These are phyloP conservation scores for Pica pica DNA, from an alignment of 2,113 vertebrate species.

Conservation along the genomic window DNA sequence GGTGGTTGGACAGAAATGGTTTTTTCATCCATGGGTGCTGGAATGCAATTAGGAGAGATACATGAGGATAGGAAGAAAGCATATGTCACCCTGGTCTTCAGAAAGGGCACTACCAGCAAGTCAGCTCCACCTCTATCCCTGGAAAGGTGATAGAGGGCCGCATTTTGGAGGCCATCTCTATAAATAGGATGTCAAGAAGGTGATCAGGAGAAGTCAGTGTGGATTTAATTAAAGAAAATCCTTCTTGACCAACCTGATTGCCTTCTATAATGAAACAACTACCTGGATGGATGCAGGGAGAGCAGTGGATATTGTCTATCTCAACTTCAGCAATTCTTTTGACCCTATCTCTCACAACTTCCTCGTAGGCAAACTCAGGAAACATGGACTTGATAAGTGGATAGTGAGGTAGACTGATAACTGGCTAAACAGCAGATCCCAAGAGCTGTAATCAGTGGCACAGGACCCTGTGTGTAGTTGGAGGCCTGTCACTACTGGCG, in stretches of 20 bases:
- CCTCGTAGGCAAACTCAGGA: not conserved
- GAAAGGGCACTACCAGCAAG: not conserved
- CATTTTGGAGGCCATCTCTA: not conserved
- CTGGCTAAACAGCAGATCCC: not conserved
- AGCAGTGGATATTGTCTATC: not conserved
- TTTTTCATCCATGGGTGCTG: not conserved
- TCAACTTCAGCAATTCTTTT: not conserved
- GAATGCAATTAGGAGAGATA: not conserved
- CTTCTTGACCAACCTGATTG: not conserved
- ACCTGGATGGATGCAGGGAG: not conserved
- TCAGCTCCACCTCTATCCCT: not conserved
- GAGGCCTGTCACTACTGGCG: not conserved
- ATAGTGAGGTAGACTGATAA: not conserved
- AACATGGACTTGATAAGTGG: not conserved
- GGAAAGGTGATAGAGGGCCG: not conserved
- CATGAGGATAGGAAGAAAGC: not conserved
- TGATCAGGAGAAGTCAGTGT: not conserved
- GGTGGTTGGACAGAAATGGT: not conserved
- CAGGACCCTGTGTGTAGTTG: not conserved
- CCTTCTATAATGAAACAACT: not conserved
- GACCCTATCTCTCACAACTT: too few relatives aligned
- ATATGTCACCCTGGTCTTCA: not conserved
- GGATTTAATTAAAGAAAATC: not conserved
- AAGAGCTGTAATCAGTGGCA: not conserved
- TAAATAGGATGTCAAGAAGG: not conserved